These are phyloP conservation scores for Lithophane leautieri DNA, from an alignment of 2,888 invertebrate genomes.

Conservation along the genomic window DNA sequence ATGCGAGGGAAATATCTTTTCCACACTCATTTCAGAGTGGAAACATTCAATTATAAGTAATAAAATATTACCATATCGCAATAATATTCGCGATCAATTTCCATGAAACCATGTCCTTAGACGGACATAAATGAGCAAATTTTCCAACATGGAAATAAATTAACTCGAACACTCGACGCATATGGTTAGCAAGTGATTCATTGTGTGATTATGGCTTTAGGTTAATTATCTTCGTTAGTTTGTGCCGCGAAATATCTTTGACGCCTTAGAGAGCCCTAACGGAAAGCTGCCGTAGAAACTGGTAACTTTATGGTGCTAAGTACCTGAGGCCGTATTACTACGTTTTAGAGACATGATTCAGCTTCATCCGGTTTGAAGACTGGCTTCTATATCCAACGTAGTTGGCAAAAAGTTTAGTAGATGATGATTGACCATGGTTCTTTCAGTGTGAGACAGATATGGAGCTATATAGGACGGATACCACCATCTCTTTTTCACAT, in stretches of 20 bases:
- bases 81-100: constrained; percentile 53
- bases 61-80: constrained; percentile 41
- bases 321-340: neutral
- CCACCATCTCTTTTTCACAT: neutral
- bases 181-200: constrained; percentile 59
- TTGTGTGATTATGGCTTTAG: constrained; percentile 53
- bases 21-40: constrained; percentile 27
- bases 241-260: constrained; percentile 55
- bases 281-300: constrained; percentile 61
- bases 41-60: constrained; percentile 38
- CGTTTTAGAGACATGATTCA: neutral
- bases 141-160: constrained; percentile 59
- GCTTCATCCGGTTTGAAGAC: no score
- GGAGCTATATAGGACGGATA: neutral
- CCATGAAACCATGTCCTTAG: constrained; percentile 48
- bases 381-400: no score
- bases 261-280: constrained; percentile 58
- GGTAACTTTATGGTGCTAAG: constrained; percentile 1
- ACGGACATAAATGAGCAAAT: constrained; percentile 47
- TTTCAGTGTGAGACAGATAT: neutral
- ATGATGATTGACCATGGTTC: neutral
- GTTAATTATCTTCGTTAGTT: constrained; percentile 56
- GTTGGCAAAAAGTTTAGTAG: neutral
- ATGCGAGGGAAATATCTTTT: constrained; percentile 2
- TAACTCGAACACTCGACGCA: constrained; percentile 35